Evolutionary conservation across 2,888 invertebrate species (phyloP), one percentile per base, ranked within the genome.

Genomic region (Trisateles emortualis): DNA sequence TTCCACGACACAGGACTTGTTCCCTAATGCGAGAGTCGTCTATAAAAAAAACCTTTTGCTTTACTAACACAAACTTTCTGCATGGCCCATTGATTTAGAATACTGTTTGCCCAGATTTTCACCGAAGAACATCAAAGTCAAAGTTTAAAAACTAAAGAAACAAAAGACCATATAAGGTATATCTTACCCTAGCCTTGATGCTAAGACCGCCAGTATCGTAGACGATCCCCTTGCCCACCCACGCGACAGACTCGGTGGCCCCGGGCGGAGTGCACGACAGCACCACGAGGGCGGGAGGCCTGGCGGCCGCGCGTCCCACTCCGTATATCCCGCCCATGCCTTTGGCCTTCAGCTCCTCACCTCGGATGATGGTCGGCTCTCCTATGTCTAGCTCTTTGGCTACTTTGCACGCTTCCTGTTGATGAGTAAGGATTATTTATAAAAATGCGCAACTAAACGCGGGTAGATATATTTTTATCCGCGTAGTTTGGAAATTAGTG

Each of bases 171-270:
- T n/a, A n/a, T n/a, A n/a, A n/a, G n/a, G n/a, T n/a, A 26, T 4
- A 26, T 59, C 84, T 81, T 84, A 96, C 96, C 94, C 97, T 96
- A 32, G 96, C 95, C 90, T 98, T 98, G 76, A 98, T 96, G 87
- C 97, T 97, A 57, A 98, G 95, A 19, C 98, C 98, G 77, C 98
- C 98, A 63, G 98, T 98, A 80, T 98, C 98, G 81, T 97, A 98
- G 3, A 98, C 98, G 81, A 98, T 98, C 44, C 98, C 98, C 88
- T 98, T 98, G 44, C 98, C 98, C 36, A 98, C 98, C 95, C 98
- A 96, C 1, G 98, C 98, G 54, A 97, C 95, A 0, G 94, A 95
- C 64, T 94, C 80, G 0, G 75, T 51, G 5, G 96, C 95, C 0
- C 93, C 94, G 2, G 90, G 86, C 1, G 95, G 94, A 2, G 72